These are phyloP conservation scores for Polyploca ridens DNA, from an alignment of 2,888 invertebrate genomes.

Conservation along the genomic window DNA sequence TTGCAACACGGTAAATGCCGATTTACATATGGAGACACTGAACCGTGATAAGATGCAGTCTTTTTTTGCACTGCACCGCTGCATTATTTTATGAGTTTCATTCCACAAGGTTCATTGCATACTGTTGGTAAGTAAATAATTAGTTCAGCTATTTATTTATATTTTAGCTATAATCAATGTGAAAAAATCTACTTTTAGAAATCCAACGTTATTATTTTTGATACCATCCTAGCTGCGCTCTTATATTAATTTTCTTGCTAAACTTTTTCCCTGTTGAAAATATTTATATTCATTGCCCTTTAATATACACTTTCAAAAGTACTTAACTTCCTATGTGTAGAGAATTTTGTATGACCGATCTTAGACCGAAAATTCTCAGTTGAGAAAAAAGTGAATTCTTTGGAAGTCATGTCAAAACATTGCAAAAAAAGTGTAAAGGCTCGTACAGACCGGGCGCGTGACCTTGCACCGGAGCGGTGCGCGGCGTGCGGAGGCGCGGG, in stretches of 20 bases:
- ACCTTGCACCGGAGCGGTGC: conserved; percentile 58
- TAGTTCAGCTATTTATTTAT: neutral
- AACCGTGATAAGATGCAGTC: conserved; percentile 56
- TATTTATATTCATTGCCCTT: neutral
- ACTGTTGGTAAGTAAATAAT: neutral
- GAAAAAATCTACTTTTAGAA: neutral
- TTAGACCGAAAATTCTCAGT: neutral
- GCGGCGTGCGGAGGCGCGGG: conserved; percentile 26
- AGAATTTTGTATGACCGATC: too few relatives aligned
- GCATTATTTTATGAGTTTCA: conserved; percentile 6
- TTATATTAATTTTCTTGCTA: too few relatives aligned
- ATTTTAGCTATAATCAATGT: neutral
- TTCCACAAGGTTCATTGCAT: conserved; percentile 6
- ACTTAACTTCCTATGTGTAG: too few relatives aligned
- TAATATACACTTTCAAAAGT: neutral
- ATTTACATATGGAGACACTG: too few relatives aligned
- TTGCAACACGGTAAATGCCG: too few relatives aligned
- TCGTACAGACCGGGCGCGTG: conserved; percentile 38
- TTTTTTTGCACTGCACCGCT: conserved; percentile 49
- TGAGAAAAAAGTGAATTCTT: conserved; percentile 24
- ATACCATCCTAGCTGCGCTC: too few relatives aligned
- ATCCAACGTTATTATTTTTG: neutral
- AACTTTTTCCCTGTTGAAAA: neutral
- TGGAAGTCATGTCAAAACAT: conserved; percentile 51
- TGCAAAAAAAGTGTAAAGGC: conserved; percentile 44